Conservation (phyloP, 2,888 invertebrate genomes). For the Nemotelus pantherinus region DNA sequence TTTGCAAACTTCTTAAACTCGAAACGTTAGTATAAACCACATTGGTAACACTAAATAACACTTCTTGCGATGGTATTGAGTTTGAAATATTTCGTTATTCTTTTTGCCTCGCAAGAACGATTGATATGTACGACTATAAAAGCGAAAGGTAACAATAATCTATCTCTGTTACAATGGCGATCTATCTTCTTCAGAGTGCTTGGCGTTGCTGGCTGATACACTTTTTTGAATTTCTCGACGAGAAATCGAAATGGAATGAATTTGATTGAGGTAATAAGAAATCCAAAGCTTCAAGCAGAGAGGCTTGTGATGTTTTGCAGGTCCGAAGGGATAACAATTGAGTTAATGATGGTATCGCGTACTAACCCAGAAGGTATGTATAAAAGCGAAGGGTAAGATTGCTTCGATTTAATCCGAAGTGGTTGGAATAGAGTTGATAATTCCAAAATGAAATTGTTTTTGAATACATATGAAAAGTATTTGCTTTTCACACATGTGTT, state of each 20-base stretch:
- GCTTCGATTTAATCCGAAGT: too few species aligned
- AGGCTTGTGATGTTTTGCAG: background rate
- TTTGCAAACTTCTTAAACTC: background rate
- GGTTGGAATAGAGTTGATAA: too few species aligned
- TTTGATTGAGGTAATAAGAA: constrained; percentile 7
- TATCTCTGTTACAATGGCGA: constrained; percentile 40
- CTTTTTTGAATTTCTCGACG: constrained; percentile 21
- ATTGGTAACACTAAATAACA: background rate
- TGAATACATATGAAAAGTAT: too few species aligned
- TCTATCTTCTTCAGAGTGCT: constrained; percentile 38
- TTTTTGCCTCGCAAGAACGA: constrained; percentile 26
- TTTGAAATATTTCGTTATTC: constrained; percentile 17
- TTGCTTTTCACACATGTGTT: too few species aligned
- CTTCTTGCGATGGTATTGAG: background rate
- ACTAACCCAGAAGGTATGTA: too few species aligned
- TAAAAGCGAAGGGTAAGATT: too few species aligned
- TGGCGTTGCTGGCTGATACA: constrained; percentile 34
- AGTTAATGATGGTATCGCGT: constrained; percentile 46
- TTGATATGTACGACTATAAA: constrained; percentile 16
- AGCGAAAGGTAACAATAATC: constrained; percentile 34
- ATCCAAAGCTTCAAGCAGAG: constrained; percentile 8
- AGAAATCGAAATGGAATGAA: constrained; percentile 33
- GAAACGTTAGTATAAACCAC: background rate
- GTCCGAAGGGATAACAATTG: constrained; percentile 42
- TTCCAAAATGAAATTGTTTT: too few species aligned